Evolutionary conservation across 2,113 vertebrate genomes (phyloP), one percentile per base, ranked within the genome.

Genomic region (Opisthocomus hoazin): DNA sequence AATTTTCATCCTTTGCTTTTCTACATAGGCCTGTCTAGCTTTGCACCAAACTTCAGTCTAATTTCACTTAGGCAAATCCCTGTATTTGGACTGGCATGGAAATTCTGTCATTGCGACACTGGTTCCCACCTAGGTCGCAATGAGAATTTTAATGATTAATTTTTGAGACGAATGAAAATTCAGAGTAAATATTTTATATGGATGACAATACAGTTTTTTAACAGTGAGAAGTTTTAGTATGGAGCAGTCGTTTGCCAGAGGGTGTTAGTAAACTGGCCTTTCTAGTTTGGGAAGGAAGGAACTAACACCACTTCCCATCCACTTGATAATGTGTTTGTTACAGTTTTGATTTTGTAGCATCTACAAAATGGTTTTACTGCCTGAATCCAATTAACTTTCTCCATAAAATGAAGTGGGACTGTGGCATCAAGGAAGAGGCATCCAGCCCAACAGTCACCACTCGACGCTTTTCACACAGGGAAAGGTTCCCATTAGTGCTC

Each of bases 151-250:
- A 69, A 63, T 27, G 16, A 51, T 69, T 77, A 34, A 74, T 15
- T 16, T 70, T 26, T 46, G 37, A 68, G 14, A 48, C 16, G 69
- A 83, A 64, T 9, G 5, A 65, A 91, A 89, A 61, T 43, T 63
- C 56, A 58, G 58, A n/a, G n/a, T 1, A 86, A 41, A 5, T 20
- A 16, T 79, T 71, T 85, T 39, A 29, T 11, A 30, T 7, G 37
- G 8, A 54, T 63, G 15, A 27, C 51, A 36, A 29, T 32, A 20
- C 4, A 29, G 6, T 8, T 79, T 64, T 73, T 90, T 51, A 53
- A 24, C 0, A 1, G 6, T 20, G 24, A 48, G 15, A 77, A 32
- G 1, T 74, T 90, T n/a, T 41, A 11, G 7, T 13, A 24, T 36
- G 34, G 50, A 73, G 53, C 23, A 75, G 18, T 5, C 1, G 0